phyloP scores from a whole-genome alignment of 2,888 invertebrate genomes.

The Creontiades dilutus region DNA sequence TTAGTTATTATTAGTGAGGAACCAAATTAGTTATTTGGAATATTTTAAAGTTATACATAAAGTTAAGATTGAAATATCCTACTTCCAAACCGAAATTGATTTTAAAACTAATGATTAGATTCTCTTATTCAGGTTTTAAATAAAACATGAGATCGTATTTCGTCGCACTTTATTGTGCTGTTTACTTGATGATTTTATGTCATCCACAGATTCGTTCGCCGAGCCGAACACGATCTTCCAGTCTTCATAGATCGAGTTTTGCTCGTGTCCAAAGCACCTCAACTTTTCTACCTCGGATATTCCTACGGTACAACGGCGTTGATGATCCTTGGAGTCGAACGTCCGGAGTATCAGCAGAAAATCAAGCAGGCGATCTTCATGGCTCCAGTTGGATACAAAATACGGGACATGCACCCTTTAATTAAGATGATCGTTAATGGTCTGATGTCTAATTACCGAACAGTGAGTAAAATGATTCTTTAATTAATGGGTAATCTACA shows the following conservation, averaged over 20 bases:
- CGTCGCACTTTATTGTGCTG: too few relatives aligned
- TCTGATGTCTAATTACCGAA: background rate
- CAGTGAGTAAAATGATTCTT: too few relatives aligned
- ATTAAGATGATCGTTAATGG: background rate
- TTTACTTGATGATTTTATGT: too few relatives aligned
- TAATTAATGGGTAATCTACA: too few relatives aligned
- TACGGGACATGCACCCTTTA: background rate
- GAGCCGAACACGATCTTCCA: constrained; percentile 49
- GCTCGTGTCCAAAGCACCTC: background rate
- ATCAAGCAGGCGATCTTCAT: constrained; percentile 8
- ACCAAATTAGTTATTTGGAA: too few relatives aligned
- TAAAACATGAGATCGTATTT: too few relatives aligned
- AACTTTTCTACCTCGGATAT: constrained; percentile 51
- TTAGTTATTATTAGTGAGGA: too few relatives aligned
- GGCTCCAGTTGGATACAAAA: constrained; percentile 46
- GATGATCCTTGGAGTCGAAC: constrained; percentile 26
- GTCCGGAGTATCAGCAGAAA: constrained; percentile 28
- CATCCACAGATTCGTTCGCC: background rate
- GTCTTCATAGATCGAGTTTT: constrained; percentile 41
- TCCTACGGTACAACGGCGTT: constrained; percentile 44
- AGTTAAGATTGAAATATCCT: too few relatives aligned
- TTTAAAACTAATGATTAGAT: too few relatives aligned
- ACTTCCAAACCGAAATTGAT: too few relatives aligned
- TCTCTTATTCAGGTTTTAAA: too few relatives aligned
- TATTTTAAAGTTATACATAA: too few relatives aligned